These are phyloP conservation scores for Caenorhabditis sp. DNA, from an alignment of 2,888 invertebrate species.

Conservation along the genomic window DNA sequence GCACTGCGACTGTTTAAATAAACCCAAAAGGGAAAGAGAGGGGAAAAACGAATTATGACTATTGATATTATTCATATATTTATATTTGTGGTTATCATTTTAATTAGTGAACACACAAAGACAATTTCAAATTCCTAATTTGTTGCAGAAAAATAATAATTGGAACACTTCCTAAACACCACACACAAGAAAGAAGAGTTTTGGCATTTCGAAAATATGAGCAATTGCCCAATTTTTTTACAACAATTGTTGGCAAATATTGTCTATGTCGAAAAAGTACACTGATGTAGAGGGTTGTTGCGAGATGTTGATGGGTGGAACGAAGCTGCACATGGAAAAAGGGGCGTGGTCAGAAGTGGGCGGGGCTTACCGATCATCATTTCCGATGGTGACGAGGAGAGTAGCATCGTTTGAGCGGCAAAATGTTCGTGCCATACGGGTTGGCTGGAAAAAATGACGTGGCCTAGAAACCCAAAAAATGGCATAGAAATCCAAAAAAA, in stretches of 20 bases:
- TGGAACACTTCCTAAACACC: no score
- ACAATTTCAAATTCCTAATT: no score
- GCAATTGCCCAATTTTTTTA: no score
- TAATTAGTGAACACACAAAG: background rate
- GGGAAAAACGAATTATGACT: background rate
- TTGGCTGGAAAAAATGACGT: slow-evolving; percentile 28
- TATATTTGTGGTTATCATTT: background rate
- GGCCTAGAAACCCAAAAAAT: background rate
- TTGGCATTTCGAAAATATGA: no score
- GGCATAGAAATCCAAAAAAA: no score
- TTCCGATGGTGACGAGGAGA: slow-evolving; percentile 39
- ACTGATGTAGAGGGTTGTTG: slow-evolving; percentile 36
- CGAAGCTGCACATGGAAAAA: slow-evolving; percentile 16
- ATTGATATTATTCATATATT: background rate
- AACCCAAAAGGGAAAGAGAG: background rate
- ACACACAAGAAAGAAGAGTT: no score
- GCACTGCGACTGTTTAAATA: slow-evolving; percentile 1
- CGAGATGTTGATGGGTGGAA: slow-evolving; percentile 44
- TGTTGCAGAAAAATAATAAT: no score
- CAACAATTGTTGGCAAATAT: no score
- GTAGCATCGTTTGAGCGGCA: slow-evolving; percentile 35
- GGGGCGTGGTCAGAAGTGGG: background rate
- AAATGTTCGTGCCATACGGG: slow-evolving; percentile 50
- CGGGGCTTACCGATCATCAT: slow-evolving; percentile 31
- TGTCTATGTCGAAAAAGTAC: no score